Conservation (phyloP, 2,888 invertebrate genomes). For the Bombylius discolor region DNA sequence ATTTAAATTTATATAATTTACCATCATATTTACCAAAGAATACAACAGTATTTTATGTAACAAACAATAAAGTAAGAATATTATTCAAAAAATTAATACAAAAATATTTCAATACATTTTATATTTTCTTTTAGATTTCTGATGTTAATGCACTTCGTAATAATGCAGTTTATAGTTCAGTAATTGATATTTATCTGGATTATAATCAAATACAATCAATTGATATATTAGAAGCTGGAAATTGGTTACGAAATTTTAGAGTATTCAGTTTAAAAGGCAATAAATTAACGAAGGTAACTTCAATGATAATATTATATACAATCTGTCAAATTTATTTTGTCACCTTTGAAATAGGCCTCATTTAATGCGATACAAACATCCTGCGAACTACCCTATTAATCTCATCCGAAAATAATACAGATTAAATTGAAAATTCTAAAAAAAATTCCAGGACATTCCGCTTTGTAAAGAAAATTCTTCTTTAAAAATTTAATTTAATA, state of each 20-base stretch:
- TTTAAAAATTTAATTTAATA: background rate
- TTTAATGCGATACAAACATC: background rate
- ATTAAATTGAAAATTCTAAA: no score
- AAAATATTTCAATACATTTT: background rate
- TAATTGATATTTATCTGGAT: conserved; percentile 64
- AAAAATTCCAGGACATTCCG: no score
- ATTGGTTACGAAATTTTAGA: conserved; percentile 65
- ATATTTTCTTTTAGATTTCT: conserved; percentile 42
- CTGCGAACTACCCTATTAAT: background rate
- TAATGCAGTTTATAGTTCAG: conserved; percentile 51
- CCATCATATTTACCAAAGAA: conserved; percentile 31
- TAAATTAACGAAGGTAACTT: conserved; percentile 51
- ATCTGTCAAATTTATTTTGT: background rate
- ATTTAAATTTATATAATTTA: conserved; percentile 25
- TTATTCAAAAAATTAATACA: background rate
- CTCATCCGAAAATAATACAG: no score
- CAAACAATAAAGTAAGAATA: conserved; percentile 26
- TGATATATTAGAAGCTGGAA: conserved; percentile 58
- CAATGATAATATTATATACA: background rate
- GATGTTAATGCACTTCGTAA: conserved; percentile 52
- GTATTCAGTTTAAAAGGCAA: conserved; percentile 66
- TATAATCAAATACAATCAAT: conserved; percentile 57
- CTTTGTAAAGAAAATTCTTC: no score
- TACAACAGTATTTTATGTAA: conserved; percentile 30
- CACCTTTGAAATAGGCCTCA: background rate